Evolutionary conservation across 2,888 invertebrate genomes (phyloP).

Genomic region (Synanthedon andrenaeformis): DNA sequence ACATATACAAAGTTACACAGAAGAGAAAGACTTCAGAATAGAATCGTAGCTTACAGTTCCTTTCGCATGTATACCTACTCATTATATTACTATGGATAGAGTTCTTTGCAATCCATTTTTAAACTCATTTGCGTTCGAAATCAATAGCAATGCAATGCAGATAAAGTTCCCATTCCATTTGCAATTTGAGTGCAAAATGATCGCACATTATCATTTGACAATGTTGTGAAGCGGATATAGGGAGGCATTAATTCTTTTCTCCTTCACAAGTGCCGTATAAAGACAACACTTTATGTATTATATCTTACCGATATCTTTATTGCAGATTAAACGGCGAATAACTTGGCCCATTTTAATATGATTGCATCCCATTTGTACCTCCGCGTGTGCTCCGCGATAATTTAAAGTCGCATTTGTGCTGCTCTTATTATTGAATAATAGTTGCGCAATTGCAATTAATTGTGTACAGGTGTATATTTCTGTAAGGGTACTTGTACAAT

Average conservation of each 20-base stretch:
- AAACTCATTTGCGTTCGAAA: neutral
- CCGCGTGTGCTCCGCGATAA: neutral
- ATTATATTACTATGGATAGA: neutral
- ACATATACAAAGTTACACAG: too few species aligned
- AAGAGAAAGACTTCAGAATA: too few species aligned
- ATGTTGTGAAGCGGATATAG: constrained; percentile 8
- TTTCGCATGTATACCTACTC: neutral
- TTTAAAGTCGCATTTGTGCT: neutral
- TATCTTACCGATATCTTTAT: constrained; percentile 9
- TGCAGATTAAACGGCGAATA: constrained; percentile 12
- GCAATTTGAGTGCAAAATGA: constrained; percentile 22
- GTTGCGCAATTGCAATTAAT: neutral
- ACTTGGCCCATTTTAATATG: constrained; percentile 8
- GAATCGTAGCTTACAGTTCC: too few species aligned
- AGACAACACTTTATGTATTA: constrained; percentile 12
- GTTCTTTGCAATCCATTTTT: neutral
- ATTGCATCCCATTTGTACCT: constrained; percentile 8
- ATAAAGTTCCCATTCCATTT: constrained; percentile 14
- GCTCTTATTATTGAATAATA: neutral
- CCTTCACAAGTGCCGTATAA: constrained; percentile 6
- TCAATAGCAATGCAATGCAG: constrained; percentile 1
- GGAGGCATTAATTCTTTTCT: constrained; percentile 1
- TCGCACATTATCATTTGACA: constrained; percentile 19
- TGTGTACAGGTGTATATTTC: neutral
- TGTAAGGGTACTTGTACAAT: neutral